phyloP scores from a whole-genome alignment of 2,797 vertebrate species.

The Anas bahamensis region DNA sequence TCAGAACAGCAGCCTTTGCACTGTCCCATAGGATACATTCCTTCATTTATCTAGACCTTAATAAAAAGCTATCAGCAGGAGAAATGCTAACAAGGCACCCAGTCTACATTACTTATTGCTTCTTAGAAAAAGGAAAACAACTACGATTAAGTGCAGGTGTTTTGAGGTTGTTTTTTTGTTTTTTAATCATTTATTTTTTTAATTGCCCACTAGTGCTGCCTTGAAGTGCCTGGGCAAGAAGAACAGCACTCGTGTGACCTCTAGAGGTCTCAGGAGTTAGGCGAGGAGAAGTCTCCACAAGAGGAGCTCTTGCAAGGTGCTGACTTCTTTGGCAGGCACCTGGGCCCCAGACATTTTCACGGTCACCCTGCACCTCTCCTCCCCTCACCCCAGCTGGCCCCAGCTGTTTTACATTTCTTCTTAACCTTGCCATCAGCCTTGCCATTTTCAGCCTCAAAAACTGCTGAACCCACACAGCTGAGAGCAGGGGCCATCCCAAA shows the following conservation, averaged over 20 bases:
- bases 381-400: neutral
- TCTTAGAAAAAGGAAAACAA: neutral
- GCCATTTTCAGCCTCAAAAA: neutral
- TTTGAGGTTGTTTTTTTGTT: neutral
- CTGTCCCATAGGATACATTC: neutral
- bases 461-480: neutral
- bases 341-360: neutral
- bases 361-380: neutral
- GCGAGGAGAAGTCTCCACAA: neutral
- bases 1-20: neutral
- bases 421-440: neutral
- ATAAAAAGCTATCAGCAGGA: neutral
- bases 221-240: neutral
- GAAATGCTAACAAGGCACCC: neutral
- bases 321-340: neutral
- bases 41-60: neutral
- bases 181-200: neutral
- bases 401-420: neutral
- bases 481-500: too few species aligned
- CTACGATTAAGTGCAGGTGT: neutral
- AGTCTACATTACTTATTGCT: neutral
- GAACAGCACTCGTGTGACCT: slow-evolving; percentile 20
- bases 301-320: neutral
- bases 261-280: slow-evolving; percentile 27
- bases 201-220: neutral